Conservation (phyloP, 2,888 invertebrate species). For the Barypeithes pellucidus region DNA sequence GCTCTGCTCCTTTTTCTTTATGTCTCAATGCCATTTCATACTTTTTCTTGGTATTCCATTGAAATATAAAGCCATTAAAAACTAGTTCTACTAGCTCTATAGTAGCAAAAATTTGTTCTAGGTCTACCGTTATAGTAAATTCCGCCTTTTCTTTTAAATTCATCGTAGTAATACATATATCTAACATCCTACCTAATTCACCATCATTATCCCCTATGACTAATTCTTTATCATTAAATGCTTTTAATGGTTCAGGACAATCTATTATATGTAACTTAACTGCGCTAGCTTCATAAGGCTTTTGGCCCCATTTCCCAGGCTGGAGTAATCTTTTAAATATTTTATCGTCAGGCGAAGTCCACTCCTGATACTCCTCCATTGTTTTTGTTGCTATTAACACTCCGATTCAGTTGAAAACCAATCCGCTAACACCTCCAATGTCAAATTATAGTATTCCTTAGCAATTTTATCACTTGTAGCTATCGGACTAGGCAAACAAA, state of each 20-base stretch:
- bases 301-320: constrained; percentile 62
- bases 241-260: constrained; percentile 55
- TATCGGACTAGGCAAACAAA: constrained; percentile 63
- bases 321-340: constrained; percentile 64
- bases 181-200: constrained; percentile 71
- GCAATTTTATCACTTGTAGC: constrained; percentile 63
- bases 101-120: constrained; percentile 63
- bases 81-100: constrained; percentile 68
- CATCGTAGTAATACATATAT: constrained; percentile 72
- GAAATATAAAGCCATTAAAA: constrained; percentile 69
- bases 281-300: constrained; percentile 66
- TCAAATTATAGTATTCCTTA: constrained; percentile 65
- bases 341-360: constrained; percentile 65
- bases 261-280: constrained; percentile 64
- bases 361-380: constrained; percentile 58
- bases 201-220: constrained; percentile 70
- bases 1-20: constrained; percentile 74
- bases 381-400: constrained; percentile 59
- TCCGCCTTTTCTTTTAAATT: constrained; percentile 69
- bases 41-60: constrained; percentile 69
- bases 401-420: constrained; percentile 65
- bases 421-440: constrained; percentile 64
- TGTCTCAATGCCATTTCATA: constrained; percentile 69
- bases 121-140: constrained; percentile 68
- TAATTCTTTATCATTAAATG: constrained; percentile 57